Evolutionary conservation across 2,797 vertebrate species (phyloP).

Genomic region (Telmatherina bonti): DNA sequence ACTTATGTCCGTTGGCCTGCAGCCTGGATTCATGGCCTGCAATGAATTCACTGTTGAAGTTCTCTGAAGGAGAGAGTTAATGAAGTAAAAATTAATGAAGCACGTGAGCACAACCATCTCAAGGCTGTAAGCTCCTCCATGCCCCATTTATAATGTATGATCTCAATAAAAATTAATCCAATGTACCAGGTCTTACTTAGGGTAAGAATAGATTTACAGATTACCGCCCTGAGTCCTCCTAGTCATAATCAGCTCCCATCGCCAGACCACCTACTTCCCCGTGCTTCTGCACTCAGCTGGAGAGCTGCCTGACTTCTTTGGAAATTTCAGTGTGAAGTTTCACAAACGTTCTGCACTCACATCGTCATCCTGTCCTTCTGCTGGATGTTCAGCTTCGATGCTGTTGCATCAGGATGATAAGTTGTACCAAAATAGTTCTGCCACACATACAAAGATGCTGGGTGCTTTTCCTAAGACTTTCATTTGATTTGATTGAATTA

Average conservation of each 20-base stretch:
- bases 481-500: constrained; percentile 30
- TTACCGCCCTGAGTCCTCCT: constrained; percentile 76
- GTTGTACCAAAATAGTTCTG: not conserved
- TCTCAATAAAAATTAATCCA: constrained; percentile 90
- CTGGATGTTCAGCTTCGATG: constrained; percentile 29
- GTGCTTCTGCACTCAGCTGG: constrained; percentile 28
- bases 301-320: constrained; percentile 30
- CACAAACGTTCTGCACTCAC: constrained; percentile 70
- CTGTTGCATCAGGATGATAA: not conserved
- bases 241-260: constrained; percentile 72
- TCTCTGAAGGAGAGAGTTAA: constrained; percentile 87
- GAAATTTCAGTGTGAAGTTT: constrained; percentile 55
- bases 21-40: constrained; percentile 68
- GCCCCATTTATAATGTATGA: constrained; percentile 88
- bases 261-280: constrained; percentile 25
- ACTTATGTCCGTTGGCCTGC: constrained; percentile 58
- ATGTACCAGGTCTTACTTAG: constrained; percentile 87
- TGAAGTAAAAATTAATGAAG: constrained; percentile 90
- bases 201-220: constrained; percentile 85
- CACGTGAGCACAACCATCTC: constrained; percentile 83
- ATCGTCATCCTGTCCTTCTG: constrained; percentile 36
- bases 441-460: not conserved
- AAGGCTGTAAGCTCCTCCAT: constrained; percentile 84
- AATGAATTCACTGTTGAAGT: constrained; percentile 78
- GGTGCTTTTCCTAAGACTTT: not conserved